Conservation (phyloP, 2,888 invertebrate genomes). For the Eretmocerus hayati region DNA sequence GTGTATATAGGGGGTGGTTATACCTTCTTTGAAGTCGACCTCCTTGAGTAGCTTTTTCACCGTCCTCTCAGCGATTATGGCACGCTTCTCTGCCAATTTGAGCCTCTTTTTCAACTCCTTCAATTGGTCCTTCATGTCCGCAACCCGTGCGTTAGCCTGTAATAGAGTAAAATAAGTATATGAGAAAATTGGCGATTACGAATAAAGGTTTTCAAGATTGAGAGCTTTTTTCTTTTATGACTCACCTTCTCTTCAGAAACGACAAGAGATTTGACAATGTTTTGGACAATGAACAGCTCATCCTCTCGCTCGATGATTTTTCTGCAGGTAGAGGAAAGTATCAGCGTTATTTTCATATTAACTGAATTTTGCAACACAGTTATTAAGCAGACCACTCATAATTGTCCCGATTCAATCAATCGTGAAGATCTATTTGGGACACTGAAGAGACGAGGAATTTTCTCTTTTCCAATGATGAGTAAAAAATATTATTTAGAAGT, state of each 20-base stretch:
- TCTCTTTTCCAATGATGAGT: too few relatives aligned
- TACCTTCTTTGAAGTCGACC: slow-evolving; percentile 44
- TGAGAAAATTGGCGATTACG: not conserved
- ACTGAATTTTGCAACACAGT: too few relatives aligned
- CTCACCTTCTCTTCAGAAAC: slow-evolving; percentile 44
- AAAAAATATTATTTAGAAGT: too few relatives aligned
- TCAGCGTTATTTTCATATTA: too few relatives aligned
- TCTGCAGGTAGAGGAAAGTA: slow-evolving; percentile 24
- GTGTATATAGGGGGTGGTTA: not conserved
- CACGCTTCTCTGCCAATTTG: slow-evolving; percentile 43
- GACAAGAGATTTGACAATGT: slow-evolving; percentile 44
- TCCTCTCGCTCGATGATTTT: slow-evolving; percentile 45
- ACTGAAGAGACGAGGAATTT: too few relatives aligned
- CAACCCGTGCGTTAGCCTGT: slow-evolving; percentile 44
- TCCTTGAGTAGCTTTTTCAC: slow-evolving; percentile 41
- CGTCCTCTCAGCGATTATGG: slow-evolving; percentile 39
- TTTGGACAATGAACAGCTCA: slow-evolving; percentile 45
- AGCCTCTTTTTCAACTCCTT: slow-evolving; percentile 38
- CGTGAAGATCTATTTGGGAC: too few relatives aligned
- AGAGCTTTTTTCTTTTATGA: not conserved
- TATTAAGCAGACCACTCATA: too few relatives aligned
- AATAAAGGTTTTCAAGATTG: not conserved
- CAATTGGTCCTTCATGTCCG: slow-evolving; percentile 41
- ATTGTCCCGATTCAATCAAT: not conserved
- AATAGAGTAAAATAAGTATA: not conserved